Evolutionary conservation across 2,113 vertebrate species (phyloP).

Genomic region (Triplophysa rosa): DNA sequence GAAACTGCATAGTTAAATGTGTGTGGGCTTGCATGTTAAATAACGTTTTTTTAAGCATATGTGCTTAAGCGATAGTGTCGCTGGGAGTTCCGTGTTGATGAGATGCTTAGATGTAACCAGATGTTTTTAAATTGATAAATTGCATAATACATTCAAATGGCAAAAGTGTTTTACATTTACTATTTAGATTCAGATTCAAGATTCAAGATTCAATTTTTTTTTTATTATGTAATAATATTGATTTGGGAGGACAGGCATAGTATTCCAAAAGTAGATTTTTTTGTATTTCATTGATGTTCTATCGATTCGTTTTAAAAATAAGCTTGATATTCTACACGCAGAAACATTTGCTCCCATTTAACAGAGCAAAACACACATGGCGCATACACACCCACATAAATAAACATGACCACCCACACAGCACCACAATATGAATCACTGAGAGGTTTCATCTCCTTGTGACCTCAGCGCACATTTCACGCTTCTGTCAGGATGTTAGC

Average conservation of each 20-base stretch:
- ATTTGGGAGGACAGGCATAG: not conserved
- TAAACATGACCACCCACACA: slow-evolving; percentile 25
- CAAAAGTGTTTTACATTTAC: too few species aligned
- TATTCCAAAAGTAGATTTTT: not conserved
- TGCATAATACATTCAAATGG: too few species aligned
- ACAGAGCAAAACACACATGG: slow-evolving; percentile 18
- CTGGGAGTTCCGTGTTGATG: not conserved
- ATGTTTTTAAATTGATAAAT: slow-evolving; percentile 32
- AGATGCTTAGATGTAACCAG: slow-evolving; percentile 48
- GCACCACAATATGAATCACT: slow-evolving; percentile 23
- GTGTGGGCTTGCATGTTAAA: not conserved
- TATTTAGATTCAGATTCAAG: too few species aligned
- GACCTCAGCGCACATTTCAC: slow-evolving; percentile 42
- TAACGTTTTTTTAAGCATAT: not conserved
- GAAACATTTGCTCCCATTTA: slow-evolving; percentile 25
- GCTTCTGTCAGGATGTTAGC: slow-evolving; percentile 38
- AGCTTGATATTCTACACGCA: not conserved
- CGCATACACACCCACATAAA: slow-evolving; percentile 18
- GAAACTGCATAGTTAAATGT: not conserved
- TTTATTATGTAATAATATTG: too few species aligned
- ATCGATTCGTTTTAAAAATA: not conserved
- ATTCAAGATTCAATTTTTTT: too few species aligned
- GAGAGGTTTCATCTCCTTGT: slow-evolving; percentile 40
- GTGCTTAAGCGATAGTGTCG: not conserved
- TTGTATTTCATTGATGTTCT: not conserved